phyloP scores from a whole-genome alignment of 2,797 vertebrate species.

The Pelochelys cantorii region DNA sequence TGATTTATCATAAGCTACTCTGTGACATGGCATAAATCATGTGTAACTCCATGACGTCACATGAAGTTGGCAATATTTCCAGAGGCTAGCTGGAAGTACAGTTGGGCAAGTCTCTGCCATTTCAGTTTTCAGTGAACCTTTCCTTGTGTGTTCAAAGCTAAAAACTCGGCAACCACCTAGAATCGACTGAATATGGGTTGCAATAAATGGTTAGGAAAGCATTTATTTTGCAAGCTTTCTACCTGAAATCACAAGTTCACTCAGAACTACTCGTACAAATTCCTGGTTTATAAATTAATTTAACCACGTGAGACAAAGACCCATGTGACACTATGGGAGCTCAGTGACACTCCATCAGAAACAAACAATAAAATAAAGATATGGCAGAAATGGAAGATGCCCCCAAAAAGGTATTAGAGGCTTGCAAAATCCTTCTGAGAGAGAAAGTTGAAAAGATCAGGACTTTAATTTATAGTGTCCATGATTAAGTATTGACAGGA shows the following conservation, averaged over 20 bases:
- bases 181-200: not conserved
- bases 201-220: not conserved
- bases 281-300: not conserved
- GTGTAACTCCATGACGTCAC: not conserved
- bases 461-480: not conserved
- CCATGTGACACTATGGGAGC: not conserved
- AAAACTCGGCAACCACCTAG: not conserved
- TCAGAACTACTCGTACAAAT: not conserved
- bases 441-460: not conserved
- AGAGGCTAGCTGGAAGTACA: not conserved
- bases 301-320: not conserved
- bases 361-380: not conserved
- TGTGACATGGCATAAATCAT: not conserved
- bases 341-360: not conserved
- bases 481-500: not conserved
- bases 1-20: conserved; percentile 18
- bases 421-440: not conserved
- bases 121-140: not conserved
- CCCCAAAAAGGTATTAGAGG: not conserved
- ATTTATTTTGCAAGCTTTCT: not conserved
- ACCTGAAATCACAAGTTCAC: not conserved
- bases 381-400: not conserved
- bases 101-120: not conserved
- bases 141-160: not conserved
- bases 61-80: not conserved